Evolutionary conservation across 2,888 invertebrate species (phyloP).

Genomic region (Yponomeuta sedellus): DNA sequence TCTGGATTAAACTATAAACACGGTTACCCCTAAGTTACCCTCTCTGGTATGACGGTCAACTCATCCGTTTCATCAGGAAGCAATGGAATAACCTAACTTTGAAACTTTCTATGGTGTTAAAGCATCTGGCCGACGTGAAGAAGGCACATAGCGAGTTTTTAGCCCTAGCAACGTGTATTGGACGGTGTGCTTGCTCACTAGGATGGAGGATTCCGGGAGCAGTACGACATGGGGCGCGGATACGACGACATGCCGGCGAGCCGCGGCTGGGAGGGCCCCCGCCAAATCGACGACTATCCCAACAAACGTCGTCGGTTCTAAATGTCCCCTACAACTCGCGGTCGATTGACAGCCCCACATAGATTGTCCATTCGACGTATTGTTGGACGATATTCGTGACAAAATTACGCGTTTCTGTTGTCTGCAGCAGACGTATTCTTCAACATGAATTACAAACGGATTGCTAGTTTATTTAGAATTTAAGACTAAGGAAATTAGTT

Average conservation of each 20-base stretch:
- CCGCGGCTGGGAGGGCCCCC: slow-evolving; percentile 75
- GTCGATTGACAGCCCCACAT: not conserved
- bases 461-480: not conserved
- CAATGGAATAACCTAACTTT: not conserved
- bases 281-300: slow-evolving; percentile 79
- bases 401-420: slow-evolving; percentile 1
- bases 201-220: slow-evolving; percentile 74
- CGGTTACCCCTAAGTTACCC: not conserved
- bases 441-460: not conserved
- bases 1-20: slow-evolving; percentile 14
- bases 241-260: slow-evolving; percentile 70
- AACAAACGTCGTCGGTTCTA: slow-evolving; percentile 81
- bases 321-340: slow-evolving; percentile 24
- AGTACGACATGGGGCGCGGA: slow-evolving; percentile 68
- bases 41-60: not conserved
- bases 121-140: not conserved
- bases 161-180: slow-evolving; percentile 34
- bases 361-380: not conserved
- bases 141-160: not conserved
- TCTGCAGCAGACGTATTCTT: not conserved
- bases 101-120: slow-evolving; percentile 17
- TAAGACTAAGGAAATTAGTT: not conserved
- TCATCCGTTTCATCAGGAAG: not conserved
- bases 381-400: not conserved
- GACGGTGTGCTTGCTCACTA: slow-evolving; percentile 73